Conservation (phyloP, 1,140 invertebrate species). For the Pomacea maculata region DNA sequence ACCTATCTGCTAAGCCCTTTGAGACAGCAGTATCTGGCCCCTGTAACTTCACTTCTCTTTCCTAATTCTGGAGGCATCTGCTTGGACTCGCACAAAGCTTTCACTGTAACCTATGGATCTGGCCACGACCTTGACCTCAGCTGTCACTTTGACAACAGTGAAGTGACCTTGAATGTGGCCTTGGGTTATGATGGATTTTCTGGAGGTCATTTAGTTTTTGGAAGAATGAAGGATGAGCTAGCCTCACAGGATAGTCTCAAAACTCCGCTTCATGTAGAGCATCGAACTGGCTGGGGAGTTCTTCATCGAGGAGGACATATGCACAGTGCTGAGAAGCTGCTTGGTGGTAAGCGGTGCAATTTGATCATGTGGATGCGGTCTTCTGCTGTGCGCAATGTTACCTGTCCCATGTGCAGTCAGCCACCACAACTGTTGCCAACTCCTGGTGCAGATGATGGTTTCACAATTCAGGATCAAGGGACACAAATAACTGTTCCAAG, state of each 20-base stretch:
- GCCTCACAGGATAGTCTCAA: constrained; percentile 13
- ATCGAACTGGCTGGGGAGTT: constrained; percentile 54
- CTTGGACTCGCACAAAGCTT: constrained; percentile 67
- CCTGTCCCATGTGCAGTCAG: constrained; percentile 66
- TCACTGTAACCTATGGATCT: constrained; percentile 64
- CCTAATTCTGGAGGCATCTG: constrained; percentile 55
- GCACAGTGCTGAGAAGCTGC: constrained; percentile 64
- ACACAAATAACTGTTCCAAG: not conserved
- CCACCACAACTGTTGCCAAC: constrained; percentile 53
- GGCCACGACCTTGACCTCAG: constrained; percentile 62
- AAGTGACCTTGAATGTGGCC: constrained; percentile 67
- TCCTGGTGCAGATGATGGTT: constrained; percentile 63
- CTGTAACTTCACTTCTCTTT: constrained; percentile 59
- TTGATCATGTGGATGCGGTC: constrained; percentile 67
- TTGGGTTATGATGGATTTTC: constrained; percentile 55
- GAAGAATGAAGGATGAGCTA: constrained; percentile 46
- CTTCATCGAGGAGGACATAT: constrained; percentile 65
- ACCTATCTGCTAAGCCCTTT: constrained; percentile 60
- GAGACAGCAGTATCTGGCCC: constrained; percentile 58
- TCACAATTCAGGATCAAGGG: constrained; percentile 43
- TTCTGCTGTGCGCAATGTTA: constrained; percentile 61
- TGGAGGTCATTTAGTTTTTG: constrained; percentile 65
- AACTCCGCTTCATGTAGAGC: constrained; percentile 34
- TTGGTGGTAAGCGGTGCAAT: constrained; percentile 63
- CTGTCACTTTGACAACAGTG: constrained; percentile 68